These are phyloP conservation scores for Tachyglossus aculeatus DNA, from an alignment of 2,797 vertebrate species.

Conservation along the genomic window DNA sequence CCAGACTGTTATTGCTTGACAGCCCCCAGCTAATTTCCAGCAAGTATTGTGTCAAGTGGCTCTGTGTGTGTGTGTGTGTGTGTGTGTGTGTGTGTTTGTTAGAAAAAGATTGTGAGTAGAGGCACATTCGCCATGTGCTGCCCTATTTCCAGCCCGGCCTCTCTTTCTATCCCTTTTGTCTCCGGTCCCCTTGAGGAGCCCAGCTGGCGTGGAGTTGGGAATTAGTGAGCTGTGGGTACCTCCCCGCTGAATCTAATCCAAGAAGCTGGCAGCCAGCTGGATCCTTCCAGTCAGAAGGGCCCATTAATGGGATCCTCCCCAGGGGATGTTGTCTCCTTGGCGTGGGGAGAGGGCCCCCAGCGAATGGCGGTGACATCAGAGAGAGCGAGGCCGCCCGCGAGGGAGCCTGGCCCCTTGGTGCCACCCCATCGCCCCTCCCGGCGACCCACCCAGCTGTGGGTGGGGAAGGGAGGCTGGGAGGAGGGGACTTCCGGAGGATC, in stretches of 20 bases:
- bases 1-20: neutral
- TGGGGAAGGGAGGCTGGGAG: no score
- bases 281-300: conserved; percentile 52
- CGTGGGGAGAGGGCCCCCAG: conserved; percentile 28
- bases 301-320: conserved; percentile 54
- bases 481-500: no score
- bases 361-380: conserved; percentile 11
- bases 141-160: conserved; percentile 59
- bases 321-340: conserved; percentile 19
- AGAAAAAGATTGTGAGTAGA: neutral
- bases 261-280: conserved; percentile 65
- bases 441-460: no score
- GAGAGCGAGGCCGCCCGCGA: neutral
- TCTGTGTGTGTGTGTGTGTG: neutral
- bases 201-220: conserved; percentile 75
- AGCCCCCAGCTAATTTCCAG: neutral
- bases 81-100: neutral
- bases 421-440: no score
- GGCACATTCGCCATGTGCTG: conserved; percentile 55
- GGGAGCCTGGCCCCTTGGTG: neutral
- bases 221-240: conserved; percentile 63
- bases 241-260: conserved; percentile 66
- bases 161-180: conserved; percentile 67
- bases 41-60: neutral
- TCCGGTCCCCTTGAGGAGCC: conserved; percentile 65